Evolutionary conservation across 2,888 invertebrate genomes (phyloP).

Genomic region (Bugulina stolonifera): DNA sequence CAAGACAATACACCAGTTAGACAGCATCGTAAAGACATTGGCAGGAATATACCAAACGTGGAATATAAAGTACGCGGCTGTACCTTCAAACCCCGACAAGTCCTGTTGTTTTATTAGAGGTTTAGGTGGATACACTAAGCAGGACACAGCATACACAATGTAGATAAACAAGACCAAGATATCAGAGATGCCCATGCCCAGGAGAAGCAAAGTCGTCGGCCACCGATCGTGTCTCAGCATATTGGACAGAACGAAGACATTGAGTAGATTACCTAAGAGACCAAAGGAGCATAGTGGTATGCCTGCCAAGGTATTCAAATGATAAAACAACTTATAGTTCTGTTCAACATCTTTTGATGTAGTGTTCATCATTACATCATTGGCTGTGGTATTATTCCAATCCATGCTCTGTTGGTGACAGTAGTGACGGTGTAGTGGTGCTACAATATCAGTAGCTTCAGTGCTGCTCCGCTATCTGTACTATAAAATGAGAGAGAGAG

Average conservation of each 20-base stretch:
- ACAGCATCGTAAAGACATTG: not conserved
- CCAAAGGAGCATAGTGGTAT: not conserved
- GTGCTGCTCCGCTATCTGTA: too few species aligned
- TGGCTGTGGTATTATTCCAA: too few species aligned
- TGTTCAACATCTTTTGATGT: too few species aligned
- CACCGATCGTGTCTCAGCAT: not conserved
- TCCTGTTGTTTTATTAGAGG: not conserved
- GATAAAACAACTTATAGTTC: too few species aligned
- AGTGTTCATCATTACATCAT: too few species aligned
- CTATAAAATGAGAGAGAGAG: too few species aligned
- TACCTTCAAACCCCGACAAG: not conserved
- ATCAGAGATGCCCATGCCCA: not conserved
- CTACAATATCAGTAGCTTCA: too few species aligned
- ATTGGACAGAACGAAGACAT: not conserved
- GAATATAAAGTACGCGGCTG: not conserved
- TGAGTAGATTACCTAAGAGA: not conserved
- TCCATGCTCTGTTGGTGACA: too few species aligned
- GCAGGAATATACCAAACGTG: constrained; percentile 20
- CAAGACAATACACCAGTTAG: constrained; percentile 9
- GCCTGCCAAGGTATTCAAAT: not conserved
- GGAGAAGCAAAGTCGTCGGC: not conserved
- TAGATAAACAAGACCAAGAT: not conserved
- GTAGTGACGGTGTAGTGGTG: too few species aligned
- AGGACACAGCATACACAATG: not conserved
- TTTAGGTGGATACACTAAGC: not conserved